Evolutionary conservation across 2,888 invertebrate species (phyloP).

Genomic region (Blastobasis lacticolella): DNA sequence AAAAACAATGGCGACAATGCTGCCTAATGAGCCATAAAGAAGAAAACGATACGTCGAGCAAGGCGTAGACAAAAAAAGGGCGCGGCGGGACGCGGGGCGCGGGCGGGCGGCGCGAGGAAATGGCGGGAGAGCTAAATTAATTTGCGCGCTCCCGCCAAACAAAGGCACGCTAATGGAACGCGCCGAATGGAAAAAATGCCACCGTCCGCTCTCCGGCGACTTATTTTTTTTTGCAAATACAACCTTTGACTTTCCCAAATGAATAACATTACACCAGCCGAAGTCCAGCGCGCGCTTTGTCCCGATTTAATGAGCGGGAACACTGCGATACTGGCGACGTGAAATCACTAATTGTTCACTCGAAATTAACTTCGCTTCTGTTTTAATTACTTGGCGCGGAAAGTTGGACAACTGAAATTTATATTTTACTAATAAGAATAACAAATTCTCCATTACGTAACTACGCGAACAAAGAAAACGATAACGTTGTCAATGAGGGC

Average conservation of each 20-base stretch:
- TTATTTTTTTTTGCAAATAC: slow-evolving; percentile 67
- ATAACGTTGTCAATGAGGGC: background rate
- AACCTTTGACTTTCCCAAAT: slow-evolving; percentile 73
- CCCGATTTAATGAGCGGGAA: slow-evolving; percentile 62
- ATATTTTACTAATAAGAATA: slow-evolving; percentile 10
- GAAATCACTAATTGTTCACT: slow-evolving; percentile 49
- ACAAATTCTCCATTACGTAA: background rate
- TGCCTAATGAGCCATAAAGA: slow-evolving; percentile 75
- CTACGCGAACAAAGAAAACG: background rate
- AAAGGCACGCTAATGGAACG: slow-evolving; percentile 75
- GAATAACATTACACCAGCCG: slow-evolving; percentile 71
- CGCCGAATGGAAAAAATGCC: slow-evolving; percentile 75
- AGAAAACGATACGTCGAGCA: slow-evolving; percentile 74
- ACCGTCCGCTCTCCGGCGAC: slow-evolving; percentile 72
- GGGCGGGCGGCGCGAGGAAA: slow-evolving; percentile 57
- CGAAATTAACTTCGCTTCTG: slow-evolving; percentile 47
- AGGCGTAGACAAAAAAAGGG: slow-evolving; percentile 70
- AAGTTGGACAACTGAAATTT: slow-evolving; percentile 32
- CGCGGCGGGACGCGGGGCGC: slow-evolving; percentile 42
- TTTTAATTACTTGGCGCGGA: slow-evolving; percentile 48
- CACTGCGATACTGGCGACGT: slow-evolving; percentile 46
- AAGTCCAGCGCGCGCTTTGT: slow-evolving; percentile 59
- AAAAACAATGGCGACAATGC: slow-evolving; percentile 71
- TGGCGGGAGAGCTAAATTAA: slow-evolving; percentile 75
- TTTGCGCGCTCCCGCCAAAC: slow-evolving; percentile 75